Base-by-base conservation (phyloP, 2,113 vertebrate genomes). In the Phrynocephalus versicolor region DNA sequence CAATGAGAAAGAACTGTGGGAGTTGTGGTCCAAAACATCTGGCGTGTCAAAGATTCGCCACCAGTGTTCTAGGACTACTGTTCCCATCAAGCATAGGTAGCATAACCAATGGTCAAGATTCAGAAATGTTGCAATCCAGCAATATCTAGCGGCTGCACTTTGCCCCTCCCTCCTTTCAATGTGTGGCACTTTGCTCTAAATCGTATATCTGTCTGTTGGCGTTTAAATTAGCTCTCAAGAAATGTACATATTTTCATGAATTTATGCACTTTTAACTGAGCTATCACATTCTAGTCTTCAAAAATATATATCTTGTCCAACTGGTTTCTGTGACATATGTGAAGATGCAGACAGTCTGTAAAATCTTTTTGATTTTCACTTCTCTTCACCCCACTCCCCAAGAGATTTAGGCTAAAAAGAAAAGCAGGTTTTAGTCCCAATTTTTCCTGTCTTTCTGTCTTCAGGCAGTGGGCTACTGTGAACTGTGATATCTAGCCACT, bases 221-320 rank as follows among this genome's bases (percentile, higher is more conserved):
- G 25, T 87, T 89, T 89, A 55, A 88, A 76, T 1, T 2, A 55
- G 25, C n/a, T 6, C 51, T 87, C 35, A 69, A 21, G 1, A 80
- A 72, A 81, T 51, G 87, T 88, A 81, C 15, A 21, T 89, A 76
- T 60, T 83, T 86, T 90, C 1, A 55, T 67, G 35, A 79, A 87
- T 88, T 60, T 87, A 74, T 84, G 57, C 72, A n/a, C 69, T 92
- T 92, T 89, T 81, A 62, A 69, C 64, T 84, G 51, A 84, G 65
- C 27, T 81, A 37, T 90, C 0, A 0, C 0, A 57, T 55, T 70
- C 85, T 90, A 55, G 81, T 86, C 89, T 85, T 92, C 87, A 79
- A 33, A 89, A 87, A 70, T 5, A 89, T 90, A 79, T 65, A 75
- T 88, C 82, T 89, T 89, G 57, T 88, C 76, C 88, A 74, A 81